Evolutionary conservation across 2,113 vertebrate species (phyloP).

Genomic region (Leptobrachium ailaonicum): DNA sequence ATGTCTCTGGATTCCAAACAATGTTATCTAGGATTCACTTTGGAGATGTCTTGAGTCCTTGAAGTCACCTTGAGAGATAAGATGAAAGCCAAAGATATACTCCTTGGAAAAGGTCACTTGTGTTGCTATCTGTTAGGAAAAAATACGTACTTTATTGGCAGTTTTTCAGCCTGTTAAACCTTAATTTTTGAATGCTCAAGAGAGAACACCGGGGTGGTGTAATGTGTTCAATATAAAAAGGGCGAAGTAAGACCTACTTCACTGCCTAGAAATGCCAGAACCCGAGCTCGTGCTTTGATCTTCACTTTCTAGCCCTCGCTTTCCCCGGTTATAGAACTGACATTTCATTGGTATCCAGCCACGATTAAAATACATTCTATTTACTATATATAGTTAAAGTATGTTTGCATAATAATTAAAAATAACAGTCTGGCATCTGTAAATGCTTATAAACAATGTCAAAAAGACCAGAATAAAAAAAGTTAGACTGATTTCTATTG

Average conservation of each 20-base stretch:
- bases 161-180: slow-evolving; percentile 6
- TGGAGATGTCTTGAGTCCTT: slow-evolving; percentile 22
- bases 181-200: background rate
- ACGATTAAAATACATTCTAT: slow-evolving; percentile 64
- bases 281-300: slow-evolving; percentile 54
- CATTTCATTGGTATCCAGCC: slow-evolving; percentile 62
- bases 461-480: slow-evolving; percentile 56
- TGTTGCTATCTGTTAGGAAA: slow-evolving; percentile 17
- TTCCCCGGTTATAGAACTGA: slow-evolving; percentile 60
- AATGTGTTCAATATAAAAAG: background rate
- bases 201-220: no score
- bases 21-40: slow-evolving; percentile 33
- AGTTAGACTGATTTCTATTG: slow-evolving; percentile 24
- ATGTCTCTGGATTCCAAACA: slow-evolving; percentile 26
- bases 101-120: background rate
- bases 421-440: slow-evolving; percentile 61
- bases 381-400: slow-evolving; percentile 66
- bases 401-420: slow-evolving; percentile 65
- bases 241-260: slow-evolving; percentile 34
- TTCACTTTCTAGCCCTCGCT: slow-evolving; percentile 48
- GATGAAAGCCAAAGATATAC: slow-evolving; percentile 33
- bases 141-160: slow-evolving; percentile 34
- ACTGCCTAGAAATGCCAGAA: slow-evolving; percentile 52
- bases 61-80: slow-evolving; percentile 51
- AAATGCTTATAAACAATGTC: slow-evolving; percentile 60